Evolutionary conservation across 2,888 invertebrate species (phyloP).

Genomic region (Trichogramma evanescens): DNA sequence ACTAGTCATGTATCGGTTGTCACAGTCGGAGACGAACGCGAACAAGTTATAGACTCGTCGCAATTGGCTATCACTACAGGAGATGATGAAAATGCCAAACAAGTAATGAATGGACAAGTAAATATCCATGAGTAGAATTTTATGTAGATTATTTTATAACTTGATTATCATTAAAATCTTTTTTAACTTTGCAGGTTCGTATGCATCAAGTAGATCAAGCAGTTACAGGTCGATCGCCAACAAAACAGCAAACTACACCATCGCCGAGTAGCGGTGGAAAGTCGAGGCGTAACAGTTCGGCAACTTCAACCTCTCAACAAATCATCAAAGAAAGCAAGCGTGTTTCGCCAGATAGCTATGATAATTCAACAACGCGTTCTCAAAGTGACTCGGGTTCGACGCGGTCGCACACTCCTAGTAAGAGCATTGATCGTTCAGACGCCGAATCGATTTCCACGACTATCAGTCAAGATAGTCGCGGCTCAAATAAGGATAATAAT

Average conservation of each 20-base stretch:
- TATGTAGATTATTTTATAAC: neutral
- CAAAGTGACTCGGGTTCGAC: constrained; percentile 71
- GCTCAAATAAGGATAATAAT: constrained; percentile 56
- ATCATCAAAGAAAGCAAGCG: constrained; percentile 35
- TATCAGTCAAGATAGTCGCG: constrained; percentile 67
- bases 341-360: constrained; percentile 59
- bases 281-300: too few species aligned
- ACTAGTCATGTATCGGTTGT: constrained; percentile 89
- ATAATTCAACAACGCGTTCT: constrained; percentile 45
- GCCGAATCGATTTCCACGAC: constrained; percentile 77
- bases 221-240: too few species aligned
- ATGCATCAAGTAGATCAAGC: too few species aligned
- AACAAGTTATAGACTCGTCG: constrained; percentile 68
- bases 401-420: constrained; percentile 54
- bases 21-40: constrained; percentile 73
- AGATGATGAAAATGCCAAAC: constrained; percentile 37
- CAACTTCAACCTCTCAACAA: neutral
- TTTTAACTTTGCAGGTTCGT: neutral
- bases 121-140: constrained; percentile 45
- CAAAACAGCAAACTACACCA: too few species aligned
- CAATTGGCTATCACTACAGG: constrained; percentile 30
- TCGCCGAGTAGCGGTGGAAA: too few species aligned
- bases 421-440: constrained; percentile 62
- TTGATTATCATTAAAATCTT: neutral
- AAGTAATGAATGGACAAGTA: constrained; percentile 26